Conservation (phyloP, 2,113 vertebrate species). For the Propithecus coquereli region DNA sequence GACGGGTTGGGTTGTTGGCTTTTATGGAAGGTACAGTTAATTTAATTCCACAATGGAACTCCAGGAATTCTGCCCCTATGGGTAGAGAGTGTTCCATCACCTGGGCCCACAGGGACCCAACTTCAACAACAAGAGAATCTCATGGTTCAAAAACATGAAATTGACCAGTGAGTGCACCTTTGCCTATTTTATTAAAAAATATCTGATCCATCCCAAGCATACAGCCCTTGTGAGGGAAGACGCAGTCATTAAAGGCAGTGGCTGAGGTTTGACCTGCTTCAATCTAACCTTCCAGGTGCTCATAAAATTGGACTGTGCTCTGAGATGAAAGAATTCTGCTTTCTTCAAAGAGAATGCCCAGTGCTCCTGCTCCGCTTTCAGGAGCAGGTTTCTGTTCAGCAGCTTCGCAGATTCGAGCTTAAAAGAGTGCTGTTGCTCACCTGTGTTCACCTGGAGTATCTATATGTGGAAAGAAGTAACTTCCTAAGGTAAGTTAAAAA, state of each 20-base stretch:
- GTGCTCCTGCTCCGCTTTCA: background rate
- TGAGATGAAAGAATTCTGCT: background rate
- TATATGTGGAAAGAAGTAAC: background rate
- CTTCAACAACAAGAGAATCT: background rate
- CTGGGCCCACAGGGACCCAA: background rate
- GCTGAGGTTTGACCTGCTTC: background rate
- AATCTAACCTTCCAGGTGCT: background rate
- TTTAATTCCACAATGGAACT: background rate
- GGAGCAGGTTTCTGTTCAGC: background rate
- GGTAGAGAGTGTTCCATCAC: background rate
- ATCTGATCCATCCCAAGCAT: background rate
- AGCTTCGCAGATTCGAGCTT: background rate
- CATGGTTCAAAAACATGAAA: background rate
- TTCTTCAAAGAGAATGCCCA: slow-evolving; percentile 1
- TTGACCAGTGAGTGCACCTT: background rate
- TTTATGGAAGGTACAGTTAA: background rate
- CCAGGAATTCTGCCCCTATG: background rate
- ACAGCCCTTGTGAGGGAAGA: background rate
- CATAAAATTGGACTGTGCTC: background rate
- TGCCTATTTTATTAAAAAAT: background rate
- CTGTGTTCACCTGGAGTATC: background rate
- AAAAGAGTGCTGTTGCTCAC: background rate
- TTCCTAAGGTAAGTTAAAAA: background rate
- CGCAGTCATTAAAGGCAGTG: background rate
- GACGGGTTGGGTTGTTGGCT: background rate